These are phyloP conservation scores for Cephus pygmeus DNA, from an alignment of 2,888 invertebrate species.

Conservation along the genomic window DNA sequence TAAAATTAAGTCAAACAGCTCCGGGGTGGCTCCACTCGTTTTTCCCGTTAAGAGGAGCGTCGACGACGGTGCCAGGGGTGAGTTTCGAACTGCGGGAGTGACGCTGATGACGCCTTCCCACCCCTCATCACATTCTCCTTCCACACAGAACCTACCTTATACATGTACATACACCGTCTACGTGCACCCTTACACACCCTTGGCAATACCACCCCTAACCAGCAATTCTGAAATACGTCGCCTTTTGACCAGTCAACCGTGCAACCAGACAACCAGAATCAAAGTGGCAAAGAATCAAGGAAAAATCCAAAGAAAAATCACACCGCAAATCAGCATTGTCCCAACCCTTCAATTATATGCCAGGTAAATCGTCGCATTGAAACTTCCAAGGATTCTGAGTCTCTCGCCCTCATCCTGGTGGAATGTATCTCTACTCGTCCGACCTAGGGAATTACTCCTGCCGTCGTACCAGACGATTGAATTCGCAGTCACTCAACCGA, in stretches of 20 bases:
- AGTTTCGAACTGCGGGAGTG: conserved; percentile 17
- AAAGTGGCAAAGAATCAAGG: background rate
- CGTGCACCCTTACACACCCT: background rate
- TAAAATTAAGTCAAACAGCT: conserved; percentile 63
- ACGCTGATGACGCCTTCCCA: conserved; percentile 19
- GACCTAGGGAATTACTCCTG: conserved; percentile 4
- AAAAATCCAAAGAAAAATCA: background rate
- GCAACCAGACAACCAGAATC: background rate
- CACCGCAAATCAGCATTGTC: background rate
- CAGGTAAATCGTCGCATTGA: background rate
- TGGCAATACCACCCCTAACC: background rate
- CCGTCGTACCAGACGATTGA: conserved; percentile 41
- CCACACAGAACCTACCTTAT: background rate
- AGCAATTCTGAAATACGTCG: background rate
- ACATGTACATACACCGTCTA: background rate
- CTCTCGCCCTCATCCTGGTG: background rate
- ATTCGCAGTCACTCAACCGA: conserved; percentile 53
- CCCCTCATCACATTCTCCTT: background rate
- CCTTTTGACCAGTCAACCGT: background rate
- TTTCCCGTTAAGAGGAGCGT: conserved; percentile 43
- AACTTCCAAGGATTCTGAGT: background rate
- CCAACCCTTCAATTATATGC: background rate
- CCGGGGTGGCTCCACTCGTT: conserved; percentile 48
- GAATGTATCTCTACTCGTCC: background rate
- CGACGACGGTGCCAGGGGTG: conserved; percentile 25